phyloP scores from a whole-genome alignment of 2,888 invertebrate genomes.

The Nomada goodeniana region DNA sequence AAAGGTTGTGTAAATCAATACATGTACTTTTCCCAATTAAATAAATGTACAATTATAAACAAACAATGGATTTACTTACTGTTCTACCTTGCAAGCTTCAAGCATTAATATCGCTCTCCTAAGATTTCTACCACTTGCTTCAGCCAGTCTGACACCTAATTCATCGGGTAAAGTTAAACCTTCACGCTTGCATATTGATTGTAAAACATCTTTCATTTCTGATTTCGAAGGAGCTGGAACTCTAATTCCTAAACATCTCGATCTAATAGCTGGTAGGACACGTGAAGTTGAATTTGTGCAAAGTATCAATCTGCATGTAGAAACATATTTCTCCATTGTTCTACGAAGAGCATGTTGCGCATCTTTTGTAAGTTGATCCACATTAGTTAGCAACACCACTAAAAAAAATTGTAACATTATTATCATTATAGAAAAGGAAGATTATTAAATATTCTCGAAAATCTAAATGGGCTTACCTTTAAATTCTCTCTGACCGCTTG shows the following conservation, averaged over 20 bases:
- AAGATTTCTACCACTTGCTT: conserved; percentile 94
- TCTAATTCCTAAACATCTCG: conserved; percentile 96
- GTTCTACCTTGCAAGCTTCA: conserved; percentile 96
- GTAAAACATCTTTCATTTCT: conserved; percentile 89
- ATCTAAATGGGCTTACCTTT: conserved; percentile 87
- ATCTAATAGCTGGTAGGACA: conserved; percentile 98
- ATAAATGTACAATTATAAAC: neutral
- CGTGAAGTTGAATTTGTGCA: conserved; percentile 97
- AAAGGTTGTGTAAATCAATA: conserved; percentile 54
- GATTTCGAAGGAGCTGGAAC: conserved; percentile 94
- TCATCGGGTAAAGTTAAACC: conserved; percentile 91
- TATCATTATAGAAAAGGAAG: conserved; percentile 7
- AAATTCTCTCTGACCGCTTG: conserved; percentile 94
- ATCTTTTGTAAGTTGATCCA: conserved; percentile 97
- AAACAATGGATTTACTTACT: conserved; percentile 84
- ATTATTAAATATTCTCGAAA: neutral
- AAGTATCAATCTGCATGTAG: conserved; percentile 96
- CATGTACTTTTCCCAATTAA: neutral
- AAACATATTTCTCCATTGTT: conserved; percentile 99
- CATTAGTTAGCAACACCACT: conserved; percentile 98
- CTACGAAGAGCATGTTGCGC: conserved; percentile 99
- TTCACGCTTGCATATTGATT: conserved; percentile 91
- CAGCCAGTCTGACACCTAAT: conserved; percentile 91
- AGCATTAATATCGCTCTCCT: conserved; percentile 96
- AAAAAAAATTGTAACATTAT: conserved; percentile 57